A percentile compares a stretch with the other conserved stretches of the same genome.
Conservation (phyloP, 1,140 invertebrate genomes). For the Atta cephalotes region DNA sequence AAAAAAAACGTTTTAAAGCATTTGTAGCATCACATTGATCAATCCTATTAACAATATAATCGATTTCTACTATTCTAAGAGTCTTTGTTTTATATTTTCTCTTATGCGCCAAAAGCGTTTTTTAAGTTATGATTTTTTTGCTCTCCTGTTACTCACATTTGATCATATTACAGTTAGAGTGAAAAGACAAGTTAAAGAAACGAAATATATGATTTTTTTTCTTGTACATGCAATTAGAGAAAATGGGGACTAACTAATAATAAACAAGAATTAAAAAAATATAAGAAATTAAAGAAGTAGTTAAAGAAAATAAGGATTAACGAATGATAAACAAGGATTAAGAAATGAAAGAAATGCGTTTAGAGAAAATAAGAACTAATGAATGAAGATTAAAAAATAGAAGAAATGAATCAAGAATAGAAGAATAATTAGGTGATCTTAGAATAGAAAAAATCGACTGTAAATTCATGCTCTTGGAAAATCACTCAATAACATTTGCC, state of each 20-base stretch:
- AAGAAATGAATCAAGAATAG: background rate
- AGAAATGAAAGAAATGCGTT: no score
- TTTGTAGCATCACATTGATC: no score
- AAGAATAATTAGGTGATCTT: background rate
- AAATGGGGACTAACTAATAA: background rate
- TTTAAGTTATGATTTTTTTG: background rate
- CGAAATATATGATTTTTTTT: background rate
- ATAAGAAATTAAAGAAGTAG: no score
- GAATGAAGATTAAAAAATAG: background rate
- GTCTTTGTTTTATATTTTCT: background rate
- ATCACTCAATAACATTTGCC: constrained; percentile 76
- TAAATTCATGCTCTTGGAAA: constrained; percentile 72
- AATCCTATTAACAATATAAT: constrained; percentile 61
- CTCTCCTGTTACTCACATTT: background rate
- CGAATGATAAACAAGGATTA: no score
- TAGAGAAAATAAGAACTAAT: no score
- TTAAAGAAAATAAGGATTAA: no score
- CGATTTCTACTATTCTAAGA: constrained; percentile 1
- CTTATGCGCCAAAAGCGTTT: background rate
- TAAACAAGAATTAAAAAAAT: no score
- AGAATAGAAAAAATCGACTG: constrained; percentile 16
- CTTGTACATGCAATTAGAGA: background rate
- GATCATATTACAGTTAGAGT: background rate
- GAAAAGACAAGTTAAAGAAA: background rate
- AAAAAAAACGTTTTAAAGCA: no score